phyloP scores from a whole-genome alignment of 2,797 vertebrate species.

The Hafferia zeledoni region DNA sequence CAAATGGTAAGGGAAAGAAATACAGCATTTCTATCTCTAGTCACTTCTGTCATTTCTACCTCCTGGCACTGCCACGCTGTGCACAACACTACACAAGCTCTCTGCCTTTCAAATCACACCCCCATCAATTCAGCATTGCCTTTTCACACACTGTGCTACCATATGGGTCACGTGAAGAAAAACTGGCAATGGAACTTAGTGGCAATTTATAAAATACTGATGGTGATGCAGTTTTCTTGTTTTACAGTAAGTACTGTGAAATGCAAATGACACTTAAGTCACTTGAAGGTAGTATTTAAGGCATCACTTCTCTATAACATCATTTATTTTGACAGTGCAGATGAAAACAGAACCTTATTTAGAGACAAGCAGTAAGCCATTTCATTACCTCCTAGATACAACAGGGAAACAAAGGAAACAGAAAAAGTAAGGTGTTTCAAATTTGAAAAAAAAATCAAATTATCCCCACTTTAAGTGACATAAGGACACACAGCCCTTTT shows the following conservation, averaged over 20 bases:
- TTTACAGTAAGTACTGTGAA: background rate
- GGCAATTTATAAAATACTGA: background rate
- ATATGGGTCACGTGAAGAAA: background rate
- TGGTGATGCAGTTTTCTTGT: background rate
- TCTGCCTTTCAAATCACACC: fast-evolving
- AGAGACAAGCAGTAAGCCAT: background rate
- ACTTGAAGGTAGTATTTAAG: background rate
- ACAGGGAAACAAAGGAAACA: background rate
- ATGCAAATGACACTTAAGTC: background rate
- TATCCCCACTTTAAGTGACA: background rate
- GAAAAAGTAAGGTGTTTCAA: background rate
- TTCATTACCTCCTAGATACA: background rate
- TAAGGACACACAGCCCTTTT: background rate
- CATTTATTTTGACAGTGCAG: background rate
- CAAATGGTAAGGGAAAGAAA: background rate
- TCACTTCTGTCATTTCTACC: background rate
- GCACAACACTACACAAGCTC: background rate
- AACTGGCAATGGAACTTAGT: background rate
- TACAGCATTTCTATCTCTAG: background rate
- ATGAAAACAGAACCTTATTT: background rate
- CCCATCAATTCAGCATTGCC: background rate
- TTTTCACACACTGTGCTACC: background rate
- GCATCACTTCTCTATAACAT: background rate
- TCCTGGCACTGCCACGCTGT: background rate
- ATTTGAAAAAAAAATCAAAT: background rate